phyloP scores from a whole-genome alignment of 2,888 invertebrate genomes.

The Dasysyrphus albostriatus region DNA sequence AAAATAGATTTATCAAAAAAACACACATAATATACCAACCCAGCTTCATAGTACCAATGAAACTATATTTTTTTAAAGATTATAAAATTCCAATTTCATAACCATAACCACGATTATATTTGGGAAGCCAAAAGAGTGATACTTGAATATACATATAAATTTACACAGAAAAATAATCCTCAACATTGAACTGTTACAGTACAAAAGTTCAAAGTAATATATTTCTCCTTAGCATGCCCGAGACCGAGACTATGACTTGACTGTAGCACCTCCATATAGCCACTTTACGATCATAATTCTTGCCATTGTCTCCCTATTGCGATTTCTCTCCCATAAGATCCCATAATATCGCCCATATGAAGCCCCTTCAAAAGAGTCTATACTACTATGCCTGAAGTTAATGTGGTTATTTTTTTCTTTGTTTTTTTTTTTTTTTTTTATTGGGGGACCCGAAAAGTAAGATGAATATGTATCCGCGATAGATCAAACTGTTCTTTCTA shows the following conservation, averaged over 20 bases:
- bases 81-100: slow-evolving; percentile 73
- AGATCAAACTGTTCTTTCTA: slow-evolving; percentile 73
- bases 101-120: slow-evolving; percentile 53
- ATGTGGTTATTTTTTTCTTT: neutral
- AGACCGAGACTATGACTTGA: neutral
- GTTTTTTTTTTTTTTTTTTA: neutral
- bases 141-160: neutral
- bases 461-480: slow-evolving; percentile 72
- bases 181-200: slow-evolving; percentile 71
- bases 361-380: neutral
- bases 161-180: slow-evolving; percentile 57
- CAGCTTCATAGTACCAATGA: slow-evolving; percentile 3
- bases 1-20: slow-evolving; percentile 43
- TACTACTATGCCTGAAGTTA: too few relatives aligned
- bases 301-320: slow-evolving; percentile 65
- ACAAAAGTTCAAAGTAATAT: slow-evolving; percentile 76
- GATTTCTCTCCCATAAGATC: slow-evolving; percentile 30
- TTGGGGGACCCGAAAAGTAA: slow-evolving; percentile 59
- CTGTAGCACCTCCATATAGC: slow-evolving; percentile 9
- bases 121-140: slow-evolving; percentile 23
- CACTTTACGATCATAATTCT: slow-evolving; percentile 70
- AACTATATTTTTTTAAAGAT: slow-evolving; percentile 6
- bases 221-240: slow-evolving; percentile 40
- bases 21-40: neutral
- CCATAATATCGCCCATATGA: slow-evolving; percentile 18